Conservation (phyloP, 2,888 invertebrate genomes). For the Xylota segnis region DNA sequence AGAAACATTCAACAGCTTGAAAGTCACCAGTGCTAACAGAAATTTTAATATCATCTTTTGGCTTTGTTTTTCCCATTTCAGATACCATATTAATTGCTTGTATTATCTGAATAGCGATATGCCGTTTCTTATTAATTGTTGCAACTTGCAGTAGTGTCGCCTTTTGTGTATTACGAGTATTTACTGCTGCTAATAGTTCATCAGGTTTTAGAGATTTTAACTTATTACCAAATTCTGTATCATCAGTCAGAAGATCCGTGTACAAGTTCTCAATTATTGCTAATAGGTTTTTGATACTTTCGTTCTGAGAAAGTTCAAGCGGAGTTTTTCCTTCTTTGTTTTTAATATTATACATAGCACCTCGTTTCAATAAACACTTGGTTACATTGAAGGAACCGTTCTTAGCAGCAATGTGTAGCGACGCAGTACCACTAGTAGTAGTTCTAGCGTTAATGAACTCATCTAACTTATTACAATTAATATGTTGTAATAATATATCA, state of each 20-base stretch:
- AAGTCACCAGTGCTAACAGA: constrained; percentile 7
- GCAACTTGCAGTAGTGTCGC: no score
- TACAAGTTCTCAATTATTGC: background rate
- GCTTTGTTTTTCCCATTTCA: no score
- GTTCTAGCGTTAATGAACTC: constrained; percentile 43
- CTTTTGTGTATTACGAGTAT: constrained; percentile 31
- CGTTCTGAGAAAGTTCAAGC: background rate
- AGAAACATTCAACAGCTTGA: constrained; percentile 9
- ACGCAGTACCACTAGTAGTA: constrained; percentile 10
- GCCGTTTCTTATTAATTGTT: no score
- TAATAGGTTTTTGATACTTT: background rate
- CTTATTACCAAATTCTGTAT: constrained; percentile 4
- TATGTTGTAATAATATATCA: constrained; percentile 34
- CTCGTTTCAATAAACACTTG: constrained; percentile 53
- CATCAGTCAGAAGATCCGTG: background rate
- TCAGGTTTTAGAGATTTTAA: constrained; percentile 17
- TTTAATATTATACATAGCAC: constrained; percentile 63
- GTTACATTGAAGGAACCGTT: constrained; percentile 26
- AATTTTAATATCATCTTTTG: background rate
- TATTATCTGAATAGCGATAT: no score
- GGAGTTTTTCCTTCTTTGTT: constrained; percentile 17
- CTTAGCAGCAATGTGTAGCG: constrained; percentile 61
- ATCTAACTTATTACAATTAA: constrained; percentile 6
- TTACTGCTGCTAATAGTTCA: constrained; percentile 19
- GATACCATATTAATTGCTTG: no score